Evolutionary conservation across 64 coral and sea anemone genomes (phyloP).

Genomic region (Anthopleura sola): DNA sequence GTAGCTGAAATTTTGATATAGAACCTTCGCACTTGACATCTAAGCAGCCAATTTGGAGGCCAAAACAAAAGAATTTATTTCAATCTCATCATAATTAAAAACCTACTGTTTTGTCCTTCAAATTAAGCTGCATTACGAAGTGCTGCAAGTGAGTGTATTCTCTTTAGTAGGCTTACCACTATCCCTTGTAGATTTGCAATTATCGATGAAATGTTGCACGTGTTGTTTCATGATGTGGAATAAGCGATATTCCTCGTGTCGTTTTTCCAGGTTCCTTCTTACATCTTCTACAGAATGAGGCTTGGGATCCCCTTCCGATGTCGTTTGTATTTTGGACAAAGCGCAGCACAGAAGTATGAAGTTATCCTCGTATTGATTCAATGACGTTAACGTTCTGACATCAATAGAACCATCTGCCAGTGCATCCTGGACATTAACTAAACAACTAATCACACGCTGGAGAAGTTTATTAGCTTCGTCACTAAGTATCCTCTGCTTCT

Average conservation of each 20-base stretch:
- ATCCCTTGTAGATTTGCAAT: background rate
- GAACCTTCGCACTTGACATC: too few species aligned
- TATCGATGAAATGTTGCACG: background rate
- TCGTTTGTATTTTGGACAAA: background rate
- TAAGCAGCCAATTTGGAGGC: too few species aligned
- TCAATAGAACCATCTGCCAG: constrained; percentile 8
- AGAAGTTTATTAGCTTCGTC: background rate
- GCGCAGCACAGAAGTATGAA: background rate
- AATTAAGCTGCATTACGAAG: too few species aligned
- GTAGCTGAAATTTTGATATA: background rate
- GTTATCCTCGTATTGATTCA: background rate
- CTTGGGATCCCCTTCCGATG: background rate
- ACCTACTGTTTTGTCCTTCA: too few species aligned
- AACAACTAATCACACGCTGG: background rate
- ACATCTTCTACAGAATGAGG: background rate
- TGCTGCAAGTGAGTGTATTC: too few species aligned
- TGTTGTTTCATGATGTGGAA: background rate
- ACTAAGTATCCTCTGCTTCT: background rate
- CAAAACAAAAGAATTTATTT: too few species aligned
- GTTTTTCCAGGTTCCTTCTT: background rate
- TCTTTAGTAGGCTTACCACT: background rate
- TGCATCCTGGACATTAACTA: background rate
- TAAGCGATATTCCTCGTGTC: background rate
- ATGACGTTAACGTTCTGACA: background rate
- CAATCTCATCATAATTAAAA: too few species aligned